Conservation (phyloP, 1,140 invertebrate genomes). For the Eriosoma lanigerum region DNA sequence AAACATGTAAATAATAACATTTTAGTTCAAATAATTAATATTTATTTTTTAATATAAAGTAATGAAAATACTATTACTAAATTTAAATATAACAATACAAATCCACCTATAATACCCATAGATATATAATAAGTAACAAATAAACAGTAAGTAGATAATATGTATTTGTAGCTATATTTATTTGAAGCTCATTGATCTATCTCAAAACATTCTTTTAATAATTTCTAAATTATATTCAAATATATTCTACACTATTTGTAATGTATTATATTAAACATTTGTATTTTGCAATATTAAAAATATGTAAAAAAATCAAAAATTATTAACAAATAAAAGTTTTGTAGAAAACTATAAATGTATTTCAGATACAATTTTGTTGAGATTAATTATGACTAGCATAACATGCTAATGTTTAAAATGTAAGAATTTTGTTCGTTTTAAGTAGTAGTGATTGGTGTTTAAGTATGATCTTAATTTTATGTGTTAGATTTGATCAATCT, state of each 20-base stretch:
- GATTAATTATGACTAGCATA: constrained; percentile 36
- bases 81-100: constrained; percentile 37
- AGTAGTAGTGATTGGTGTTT: constrained; percentile 30
- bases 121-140: constrained; percentile 23
- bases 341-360: constrained; percentile 33
- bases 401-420: constrained; percentile 4
- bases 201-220: not conserved
- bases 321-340: constrained; percentile 5
- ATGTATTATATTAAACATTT: constrained; percentile 14
- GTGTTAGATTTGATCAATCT: constrained; percentile 12
- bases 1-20: constrained; percentile 28
- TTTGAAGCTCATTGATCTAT: constrained; percentile 27
- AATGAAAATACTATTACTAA: constrained; percentile 38
- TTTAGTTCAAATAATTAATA: not conserved
- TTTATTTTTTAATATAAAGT: constrained; percentile 2
- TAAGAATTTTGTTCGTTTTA: constrained; percentile 39
- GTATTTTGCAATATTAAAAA: not conserved
- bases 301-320: constrained; percentile 5
- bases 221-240: constrained; percentile 6
- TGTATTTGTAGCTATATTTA: constrained; percentile 7
- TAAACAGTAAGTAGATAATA: constrained; percentile 23
- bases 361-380: constrained; percentile 18
- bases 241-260: constrained; percentile 3
- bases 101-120: constrained; percentile 7
- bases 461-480: constrained; percentile 14